Evolutionary conservation across 2,797 vertebrate species (phyloP).

Genomic region (Manis crassicaudata): DNA sequence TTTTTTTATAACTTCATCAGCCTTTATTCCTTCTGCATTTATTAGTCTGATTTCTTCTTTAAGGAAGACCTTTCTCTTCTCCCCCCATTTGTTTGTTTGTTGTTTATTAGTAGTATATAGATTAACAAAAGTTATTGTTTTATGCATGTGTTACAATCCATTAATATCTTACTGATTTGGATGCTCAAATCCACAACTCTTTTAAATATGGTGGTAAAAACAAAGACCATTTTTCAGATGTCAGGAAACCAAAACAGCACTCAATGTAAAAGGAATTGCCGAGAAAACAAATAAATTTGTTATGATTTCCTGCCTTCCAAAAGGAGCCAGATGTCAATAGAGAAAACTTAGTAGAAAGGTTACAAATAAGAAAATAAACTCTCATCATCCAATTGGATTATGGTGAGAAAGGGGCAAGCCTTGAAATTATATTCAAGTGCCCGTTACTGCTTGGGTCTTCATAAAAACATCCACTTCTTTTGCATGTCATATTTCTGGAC

Average conservation of each 20-base stretch:
- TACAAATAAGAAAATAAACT: constrained; percentile 55
- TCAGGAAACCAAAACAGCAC: constrained; percentile 49
- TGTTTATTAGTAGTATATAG: background rate
- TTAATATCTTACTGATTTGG: constrained; percentile 37
- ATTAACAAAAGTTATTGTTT: constrained; percentile 21
- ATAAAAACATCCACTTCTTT: background rate
- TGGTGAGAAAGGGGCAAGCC: background rate
- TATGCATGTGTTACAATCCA: constrained; percentile 10
- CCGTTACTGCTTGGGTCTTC: background rate
- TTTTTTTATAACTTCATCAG: background rate
- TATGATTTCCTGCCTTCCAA: constrained; percentile 59
- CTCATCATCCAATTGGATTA: background rate
- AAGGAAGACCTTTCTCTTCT: background rate
- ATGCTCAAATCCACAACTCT: constrained; percentile 39
- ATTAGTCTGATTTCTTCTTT: background rate
- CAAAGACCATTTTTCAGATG: constrained; percentile 40
- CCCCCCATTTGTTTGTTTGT: background rate
- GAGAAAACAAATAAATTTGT: constrained; percentile 62
- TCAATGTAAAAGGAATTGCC: constrained; percentile 49
- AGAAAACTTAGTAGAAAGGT: constrained; percentile 17
- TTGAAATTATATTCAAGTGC: background rate
- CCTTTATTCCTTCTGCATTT: background rate
- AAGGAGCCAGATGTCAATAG: constrained; percentile 52
- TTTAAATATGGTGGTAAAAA: constrained; percentile 49
- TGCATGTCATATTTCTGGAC: background rate